A percentile compares a stretch with the other conserved stretches of the same genome.
Conservation (phyloP, 2,888 invertebrate species). For the Harpalus rufipes region DNA sequence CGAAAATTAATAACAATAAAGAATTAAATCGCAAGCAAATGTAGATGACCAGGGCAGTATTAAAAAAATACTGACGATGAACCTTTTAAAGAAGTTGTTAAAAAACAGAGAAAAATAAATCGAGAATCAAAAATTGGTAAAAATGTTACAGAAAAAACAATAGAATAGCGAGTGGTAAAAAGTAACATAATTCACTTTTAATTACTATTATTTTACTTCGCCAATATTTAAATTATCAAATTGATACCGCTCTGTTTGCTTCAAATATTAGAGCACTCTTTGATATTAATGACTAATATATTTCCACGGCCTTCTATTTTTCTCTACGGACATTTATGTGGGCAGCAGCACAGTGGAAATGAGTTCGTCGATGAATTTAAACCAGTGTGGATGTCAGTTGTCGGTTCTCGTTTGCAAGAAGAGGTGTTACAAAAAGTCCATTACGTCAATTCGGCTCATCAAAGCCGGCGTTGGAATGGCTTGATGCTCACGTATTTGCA, state of each 20-base stretch:
- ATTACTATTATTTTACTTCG: not conserved
- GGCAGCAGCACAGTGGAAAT: not conserved
- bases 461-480: conserved; percentile 25
- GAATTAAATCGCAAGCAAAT: too few species aligned
- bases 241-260: not conserved
- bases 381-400: conserved; percentile 5
- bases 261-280: too few species aligned
- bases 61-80: too few species aligned
- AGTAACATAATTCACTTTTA: too few species aligned
- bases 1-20: too few species aligned
- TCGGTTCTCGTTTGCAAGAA: not conserved
- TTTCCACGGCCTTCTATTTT: not conserved
- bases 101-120: too few species aligned
- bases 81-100: too few species aligned
- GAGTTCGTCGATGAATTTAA: conserved; percentile 30
- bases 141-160: too few species aligned
- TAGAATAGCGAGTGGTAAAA: too few species aligned
- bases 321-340: not conserved
- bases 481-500: conserved; percentile 15
- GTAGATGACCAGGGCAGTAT: too few species aligned
- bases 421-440: conserved; percentile 39
- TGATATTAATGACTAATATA: conserved; percentile 13
- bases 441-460: conserved; percentile 44
- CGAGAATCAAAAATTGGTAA: too few species aligned
- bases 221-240: not conserved